A percentile compares a stretch with the other conserved stretches of the same genome.
Evolutionary conservation across 1,140 invertebrate species (phyloP).

Genomic region (Drosophila bocqueti): DNA sequence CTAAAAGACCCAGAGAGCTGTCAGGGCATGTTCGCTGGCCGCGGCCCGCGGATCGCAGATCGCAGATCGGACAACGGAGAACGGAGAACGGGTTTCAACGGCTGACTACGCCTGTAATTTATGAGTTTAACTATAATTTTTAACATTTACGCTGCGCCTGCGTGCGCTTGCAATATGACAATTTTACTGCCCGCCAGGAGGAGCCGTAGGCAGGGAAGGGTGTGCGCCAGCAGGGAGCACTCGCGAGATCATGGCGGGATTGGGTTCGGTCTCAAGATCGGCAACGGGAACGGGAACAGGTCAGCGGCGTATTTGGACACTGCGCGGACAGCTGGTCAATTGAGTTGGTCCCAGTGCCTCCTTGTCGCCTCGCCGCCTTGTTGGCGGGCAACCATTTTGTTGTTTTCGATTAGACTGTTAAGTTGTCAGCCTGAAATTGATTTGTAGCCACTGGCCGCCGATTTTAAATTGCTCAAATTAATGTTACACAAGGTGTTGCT

Average conservation of each 20-base stretch:
- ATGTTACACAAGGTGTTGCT: conserved; percentile 64
- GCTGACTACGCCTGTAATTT: conserved; percentile 75
- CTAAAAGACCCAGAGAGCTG: conserved; percentile 77
- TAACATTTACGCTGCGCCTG: conserved; percentile 82
- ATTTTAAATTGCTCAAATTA: conserved; percentile 63
- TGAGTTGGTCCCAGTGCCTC: conserved; percentile 60
- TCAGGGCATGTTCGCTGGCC: conserved; percentile 56
- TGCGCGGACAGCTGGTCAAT: conserved; percentile 78
- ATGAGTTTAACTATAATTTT: conserved; percentile 84
- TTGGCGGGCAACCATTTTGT: conserved; percentile 78
- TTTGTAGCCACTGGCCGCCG: conserved; percentile 70
- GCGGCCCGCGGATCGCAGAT: conserved; percentile 11
- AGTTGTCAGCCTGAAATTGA: conserved; percentile 83
- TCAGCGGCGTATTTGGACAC: conserved; percentile 70
- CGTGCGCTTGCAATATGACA: conserved; percentile 84
- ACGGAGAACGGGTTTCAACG: conserved; percentile 65
- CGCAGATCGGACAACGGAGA: conserved; percentile 20
- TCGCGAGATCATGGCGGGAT: conserved; percentile 1
- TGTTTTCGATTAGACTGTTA: conserved; percentile 84
- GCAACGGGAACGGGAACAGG: conserved; percentile 2
- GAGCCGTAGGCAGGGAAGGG: conserved; percentile 18
- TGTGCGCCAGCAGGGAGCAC: conserved; percentile 17
- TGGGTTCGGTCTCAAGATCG: background rate
- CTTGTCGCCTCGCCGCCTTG: conserved; percentile 15
- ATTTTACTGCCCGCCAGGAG: conserved; percentile 46